Conservation (phyloP, 2,888 invertebrate species). For the Apoda limacodes region DNA sequence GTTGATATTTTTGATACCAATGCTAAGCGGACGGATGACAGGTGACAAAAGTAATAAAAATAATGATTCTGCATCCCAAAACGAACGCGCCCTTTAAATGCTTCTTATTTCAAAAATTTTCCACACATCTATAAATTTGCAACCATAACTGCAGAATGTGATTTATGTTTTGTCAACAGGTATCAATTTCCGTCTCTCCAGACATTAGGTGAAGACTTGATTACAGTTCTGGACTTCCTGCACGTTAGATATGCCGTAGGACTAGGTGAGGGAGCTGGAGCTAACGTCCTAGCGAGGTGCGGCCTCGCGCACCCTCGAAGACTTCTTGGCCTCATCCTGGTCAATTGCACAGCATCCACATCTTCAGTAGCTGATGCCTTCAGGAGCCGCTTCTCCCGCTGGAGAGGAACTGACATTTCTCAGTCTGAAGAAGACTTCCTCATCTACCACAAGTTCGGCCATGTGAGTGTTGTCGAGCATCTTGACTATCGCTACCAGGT, state of each 20-base stretch:
- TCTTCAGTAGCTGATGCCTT: conserved; percentile 89
- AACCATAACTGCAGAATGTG: background rate
- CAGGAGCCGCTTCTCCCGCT: conserved; percentile 85
- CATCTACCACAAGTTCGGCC: conserved; percentile 91
- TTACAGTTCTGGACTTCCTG: conserved; percentile 84
- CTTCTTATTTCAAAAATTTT: background rate
- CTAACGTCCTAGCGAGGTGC: conserved; percentile 87
- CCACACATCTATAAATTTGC: conserved; percentile 1
- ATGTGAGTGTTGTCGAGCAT: conserved; percentile 75
- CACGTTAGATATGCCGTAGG: conserved; percentile 87
- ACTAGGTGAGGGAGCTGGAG: conserved; percentile 89
- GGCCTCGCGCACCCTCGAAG: conserved; percentile 84
- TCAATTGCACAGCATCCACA: conserved; percentile 89
- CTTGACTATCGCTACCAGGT: conserved; percentile 51
- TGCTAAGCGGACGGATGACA: too few species aligned
- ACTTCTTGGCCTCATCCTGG: conserved; percentile 82
- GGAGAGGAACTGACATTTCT: conserved; percentile 86
- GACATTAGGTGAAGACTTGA: conserved; percentile 83
- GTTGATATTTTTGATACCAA: too few species aligned
- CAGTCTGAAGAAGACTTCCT: conserved; percentile 90
- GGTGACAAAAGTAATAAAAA: too few species aligned
- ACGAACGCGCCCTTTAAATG: too few species aligned
- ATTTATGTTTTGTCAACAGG: conserved; percentile 41
- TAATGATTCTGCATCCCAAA: too few species aligned
- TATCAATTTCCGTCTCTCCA: conserved; percentile 87